phyloP scores from a whole-genome alignment of 2,888 invertebrate genomes.

The Volucella inanis region DNA sequence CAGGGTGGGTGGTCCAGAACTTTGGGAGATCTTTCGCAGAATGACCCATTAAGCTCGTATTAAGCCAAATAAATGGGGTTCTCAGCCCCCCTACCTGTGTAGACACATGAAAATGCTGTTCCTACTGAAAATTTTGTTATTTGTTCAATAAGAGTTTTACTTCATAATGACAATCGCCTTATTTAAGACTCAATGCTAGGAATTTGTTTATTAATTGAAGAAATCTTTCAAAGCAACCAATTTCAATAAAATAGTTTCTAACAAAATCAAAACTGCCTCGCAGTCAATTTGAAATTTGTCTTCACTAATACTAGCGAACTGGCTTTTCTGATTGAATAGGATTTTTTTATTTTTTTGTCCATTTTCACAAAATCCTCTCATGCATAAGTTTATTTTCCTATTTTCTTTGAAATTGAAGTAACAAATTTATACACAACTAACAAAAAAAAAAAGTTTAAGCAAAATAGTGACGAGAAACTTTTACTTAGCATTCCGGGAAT shows the following conservation, averaged over 20 bases:
- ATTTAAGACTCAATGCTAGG: too few species aligned
- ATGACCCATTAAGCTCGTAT: too few species aligned
- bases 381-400: neutral
- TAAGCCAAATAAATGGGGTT: too few species aligned
- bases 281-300: slow-evolving; percentile 16
- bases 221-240: neutral
- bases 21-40: too few species aligned
- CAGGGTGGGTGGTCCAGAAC: too few species aligned
- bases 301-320: neutral
- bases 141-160: too few species aligned
- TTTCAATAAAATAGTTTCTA: neutral
- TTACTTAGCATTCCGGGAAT: slow-evolving; percentile 34
- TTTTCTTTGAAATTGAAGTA: slow-evolving; percentile 6
- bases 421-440: slow-evolving; percentile 9
- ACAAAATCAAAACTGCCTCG: slow-evolving; percentile 23
- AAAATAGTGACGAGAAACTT: neutral
- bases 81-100: too few species aligned
- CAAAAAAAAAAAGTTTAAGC: neutral
- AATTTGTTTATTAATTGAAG: neutral
- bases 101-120: too few species aligned
- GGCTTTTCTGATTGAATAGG: neutral
- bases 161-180: too few species aligned
- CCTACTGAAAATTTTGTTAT: too few species aligned
- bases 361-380: neutral
- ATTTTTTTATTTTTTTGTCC: neutral